Percentiles rank a stretch among this genome's conserved stretches.
Evolutionary conservation across 2,113 vertebrate species (phyloP).

Genomic region (Grammomys dolichurus): DNA sequence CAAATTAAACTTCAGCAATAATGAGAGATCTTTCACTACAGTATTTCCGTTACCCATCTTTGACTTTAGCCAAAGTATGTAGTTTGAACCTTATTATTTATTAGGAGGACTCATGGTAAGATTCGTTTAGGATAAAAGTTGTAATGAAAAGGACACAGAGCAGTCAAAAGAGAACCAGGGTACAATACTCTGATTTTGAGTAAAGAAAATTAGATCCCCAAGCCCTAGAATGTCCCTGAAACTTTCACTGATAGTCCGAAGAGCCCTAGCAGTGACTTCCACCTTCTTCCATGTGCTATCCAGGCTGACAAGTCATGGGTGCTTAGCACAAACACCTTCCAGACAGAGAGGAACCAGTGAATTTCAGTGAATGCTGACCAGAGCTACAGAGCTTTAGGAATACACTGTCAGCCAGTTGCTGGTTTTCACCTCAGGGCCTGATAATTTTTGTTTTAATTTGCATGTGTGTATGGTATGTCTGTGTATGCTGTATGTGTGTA

Average conservation of each 20-base stretch:
- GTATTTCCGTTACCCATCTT: neutral
- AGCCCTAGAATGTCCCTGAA: neutral
- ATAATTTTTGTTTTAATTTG: neutral
- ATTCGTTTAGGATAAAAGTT: neutral
- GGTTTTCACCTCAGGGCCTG: neutral
- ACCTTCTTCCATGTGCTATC: neutral
- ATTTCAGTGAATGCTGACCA: neutral
- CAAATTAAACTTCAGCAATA: neutral
- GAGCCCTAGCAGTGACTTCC: neutral
- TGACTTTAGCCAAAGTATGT: neutral
- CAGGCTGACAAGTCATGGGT: neutral
- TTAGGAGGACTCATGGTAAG: neutral
- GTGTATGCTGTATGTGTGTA: neutral
- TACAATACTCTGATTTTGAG: neutral
- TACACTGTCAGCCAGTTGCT: neutral
- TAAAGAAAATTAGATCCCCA: slow-evolving; percentile 5
- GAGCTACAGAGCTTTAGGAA: neutral
- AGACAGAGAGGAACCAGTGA: neutral
- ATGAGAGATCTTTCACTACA: neutral
- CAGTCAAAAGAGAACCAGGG: neutral
- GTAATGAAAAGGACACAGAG: neutral
- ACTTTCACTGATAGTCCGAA: slow-evolving; percentile 7
- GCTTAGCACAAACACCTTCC: neutral
- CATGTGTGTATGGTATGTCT: neutral
- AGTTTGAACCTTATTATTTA: neutral